Conservation (phyloP, 2,113 vertebrate species). For the Hippocampus guttulatus region DNA sequence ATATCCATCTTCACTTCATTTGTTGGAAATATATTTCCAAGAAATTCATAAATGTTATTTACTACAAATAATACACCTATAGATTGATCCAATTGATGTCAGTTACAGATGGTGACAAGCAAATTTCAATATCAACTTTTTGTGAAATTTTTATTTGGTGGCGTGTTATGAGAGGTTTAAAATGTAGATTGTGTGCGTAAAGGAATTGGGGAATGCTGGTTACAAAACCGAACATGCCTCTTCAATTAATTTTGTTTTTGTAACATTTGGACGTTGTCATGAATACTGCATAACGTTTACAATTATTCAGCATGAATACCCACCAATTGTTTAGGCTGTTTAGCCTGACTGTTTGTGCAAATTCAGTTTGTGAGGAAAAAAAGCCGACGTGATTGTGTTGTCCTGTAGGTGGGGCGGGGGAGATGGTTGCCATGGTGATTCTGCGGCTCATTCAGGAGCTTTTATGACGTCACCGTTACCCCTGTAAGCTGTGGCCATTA, state of each 20-base stretch:
- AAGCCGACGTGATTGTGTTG: background rate
- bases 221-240: background rate
- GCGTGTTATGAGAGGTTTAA: background rate
- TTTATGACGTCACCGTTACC: constrained; percentile 47
- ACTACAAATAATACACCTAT: background rate
- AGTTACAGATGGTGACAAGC: background rate
- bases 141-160: background rate
- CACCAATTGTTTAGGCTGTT: background rate
- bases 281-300: background rate
- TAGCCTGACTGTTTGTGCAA: background rate
- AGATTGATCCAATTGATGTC: background rate
- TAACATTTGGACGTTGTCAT: background rate
- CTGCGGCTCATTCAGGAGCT: constrained; percentile 30
- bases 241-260: background rate
- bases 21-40: background rate
- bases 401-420: background rate
- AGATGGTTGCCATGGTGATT: constrained; percentile 31
- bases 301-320: background rate
- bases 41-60: too few species aligned
- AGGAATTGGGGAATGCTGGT: background rate
- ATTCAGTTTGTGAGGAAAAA: background rate
- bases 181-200: background rate
- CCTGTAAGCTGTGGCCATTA: constrained; percentile 20
- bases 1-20: background rate
- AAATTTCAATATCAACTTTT: background rate